A percentile compares a stretch with the other conserved stretches of the same genome.
phyloP scores from a whole-genome alignment of 35 echinoderm and acorn worm species.

The Patiria miniata region DNA sequence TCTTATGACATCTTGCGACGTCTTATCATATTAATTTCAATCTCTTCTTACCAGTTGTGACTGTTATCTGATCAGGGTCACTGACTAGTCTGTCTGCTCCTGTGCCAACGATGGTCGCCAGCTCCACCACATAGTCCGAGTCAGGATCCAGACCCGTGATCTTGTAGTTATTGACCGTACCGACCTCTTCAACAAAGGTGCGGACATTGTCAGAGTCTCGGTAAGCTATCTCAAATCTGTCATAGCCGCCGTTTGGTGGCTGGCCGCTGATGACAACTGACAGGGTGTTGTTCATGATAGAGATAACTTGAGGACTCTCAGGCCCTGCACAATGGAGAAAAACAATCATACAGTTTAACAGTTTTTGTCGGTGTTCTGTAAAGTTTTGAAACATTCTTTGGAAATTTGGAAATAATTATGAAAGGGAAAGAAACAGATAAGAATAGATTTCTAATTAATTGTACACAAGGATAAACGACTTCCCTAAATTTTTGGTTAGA shows the following conservation, averaged over 20 bases:
- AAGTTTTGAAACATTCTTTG: too few relatives aligned
- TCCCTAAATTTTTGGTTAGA: too few relatives aligned
- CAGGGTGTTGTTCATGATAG: neutral
- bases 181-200: neutral
- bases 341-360: too few relatives aligned
- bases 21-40: too few relatives aligned
- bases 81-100: conserved; percentile 4
- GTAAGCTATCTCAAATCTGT: neutral
- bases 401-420: too few relatives aligned
- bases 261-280: neutral
- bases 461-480: too few relatives aligned
- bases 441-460: too few relatives aligned
- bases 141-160: neutral
- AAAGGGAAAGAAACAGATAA: too few relatives aligned
- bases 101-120: neutral
- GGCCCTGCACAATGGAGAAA: neutral
- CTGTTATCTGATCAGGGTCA: neutral
- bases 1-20: too few relatives aligned
- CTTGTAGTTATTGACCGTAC: neutral
- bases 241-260: neutral
- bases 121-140: neutral
- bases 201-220: neutral
- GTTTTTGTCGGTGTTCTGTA: too few relatives aligned
- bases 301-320: neutral
- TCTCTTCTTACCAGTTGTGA: neutral